Conservation (phyloP, 2,888 invertebrate species). For the Conops quadrifasciatus region DNA sequence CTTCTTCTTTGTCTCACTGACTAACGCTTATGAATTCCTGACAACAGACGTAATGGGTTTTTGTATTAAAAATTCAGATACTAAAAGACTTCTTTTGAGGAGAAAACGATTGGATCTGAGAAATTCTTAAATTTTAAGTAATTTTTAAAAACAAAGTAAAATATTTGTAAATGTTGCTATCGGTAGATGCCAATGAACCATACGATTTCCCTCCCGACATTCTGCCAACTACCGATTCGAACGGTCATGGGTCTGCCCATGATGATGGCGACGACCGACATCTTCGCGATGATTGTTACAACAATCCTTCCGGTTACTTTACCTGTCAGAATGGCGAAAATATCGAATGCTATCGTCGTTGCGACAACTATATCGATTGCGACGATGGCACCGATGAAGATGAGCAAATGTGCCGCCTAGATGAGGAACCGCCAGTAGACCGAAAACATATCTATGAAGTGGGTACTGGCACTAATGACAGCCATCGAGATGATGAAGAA, state of each 20-base stretch:
- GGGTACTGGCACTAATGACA: conserved; percentile 4
- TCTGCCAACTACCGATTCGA: neutral
- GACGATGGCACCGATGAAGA: conserved; percentile 41
- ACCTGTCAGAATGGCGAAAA: conserved; percentile 33
- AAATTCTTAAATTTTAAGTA: no score
- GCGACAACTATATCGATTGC: conserved; percentile 40
- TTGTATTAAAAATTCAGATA: no score
- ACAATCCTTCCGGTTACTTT: conserved; percentile 36
- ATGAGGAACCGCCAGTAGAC: neutral
- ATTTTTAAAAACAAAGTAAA: no score
- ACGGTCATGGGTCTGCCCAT: neutral
- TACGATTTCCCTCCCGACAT: neutral
- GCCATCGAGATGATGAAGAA: neutral
- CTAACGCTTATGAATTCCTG: no score
- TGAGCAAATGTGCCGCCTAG: conserved; percentile 26
- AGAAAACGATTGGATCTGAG: no score
- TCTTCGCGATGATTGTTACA: conserved; percentile 31
- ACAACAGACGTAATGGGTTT: no score
- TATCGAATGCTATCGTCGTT: conserved; percentile 35
- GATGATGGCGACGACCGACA: neutral
- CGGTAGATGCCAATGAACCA: conserved; percentile 23
- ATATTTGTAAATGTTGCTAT: no score
- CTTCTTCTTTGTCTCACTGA: no score
- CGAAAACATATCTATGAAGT: conserved; percentile 26
- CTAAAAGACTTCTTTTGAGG: no score